phyloP scores from a whole-genome alignment of 2,888 invertebrate species.

The Bombyx huttoni region DNA sequence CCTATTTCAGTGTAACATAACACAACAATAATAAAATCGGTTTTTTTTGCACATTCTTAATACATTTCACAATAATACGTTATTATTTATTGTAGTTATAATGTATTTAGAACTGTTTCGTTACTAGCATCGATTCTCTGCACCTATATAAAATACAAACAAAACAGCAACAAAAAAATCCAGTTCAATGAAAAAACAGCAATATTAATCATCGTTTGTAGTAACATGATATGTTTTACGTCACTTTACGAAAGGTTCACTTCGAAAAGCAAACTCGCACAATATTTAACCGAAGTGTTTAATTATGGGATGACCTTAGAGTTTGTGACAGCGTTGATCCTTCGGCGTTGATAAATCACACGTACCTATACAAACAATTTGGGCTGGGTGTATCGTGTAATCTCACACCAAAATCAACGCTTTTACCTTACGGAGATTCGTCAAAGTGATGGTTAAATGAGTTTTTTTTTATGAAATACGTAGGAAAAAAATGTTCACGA shows the following conservation, averaged over 20 bases:
- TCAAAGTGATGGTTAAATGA: neutral
- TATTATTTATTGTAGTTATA: no score
- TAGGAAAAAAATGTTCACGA: no score
- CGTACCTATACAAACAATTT: slow-evolving; percentile 58
- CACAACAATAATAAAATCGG: no score
- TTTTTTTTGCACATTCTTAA: no score
- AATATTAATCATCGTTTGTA: neutral
- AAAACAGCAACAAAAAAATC: no score
- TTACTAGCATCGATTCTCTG: no score
- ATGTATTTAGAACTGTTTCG: no score
- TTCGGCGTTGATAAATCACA: slow-evolving; percentile 51
- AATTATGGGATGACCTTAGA: slow-evolving; percentile 39
- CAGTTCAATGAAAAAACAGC: neutral
- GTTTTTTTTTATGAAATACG: no score
- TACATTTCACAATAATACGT: no score
- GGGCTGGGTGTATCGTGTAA: slow-evolving; percentile 22
- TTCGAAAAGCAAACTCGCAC: slow-evolving; percentile 15
- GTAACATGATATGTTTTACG: slow-evolving; percentile 5
- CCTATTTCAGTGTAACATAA: no score
- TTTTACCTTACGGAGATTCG: neutral
- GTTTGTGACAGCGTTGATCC: slow-evolving; percentile 41
- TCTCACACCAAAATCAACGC: slow-evolving; percentile 15
- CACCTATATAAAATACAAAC: no score
- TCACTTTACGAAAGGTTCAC: slow-evolving; percentile 3
- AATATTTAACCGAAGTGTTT: slow-evolving; percentile 23